Base-by-base conservation (phyloP, 2,113 vertebrate genomes). In the pig (Sus scrofa) region DNA sequence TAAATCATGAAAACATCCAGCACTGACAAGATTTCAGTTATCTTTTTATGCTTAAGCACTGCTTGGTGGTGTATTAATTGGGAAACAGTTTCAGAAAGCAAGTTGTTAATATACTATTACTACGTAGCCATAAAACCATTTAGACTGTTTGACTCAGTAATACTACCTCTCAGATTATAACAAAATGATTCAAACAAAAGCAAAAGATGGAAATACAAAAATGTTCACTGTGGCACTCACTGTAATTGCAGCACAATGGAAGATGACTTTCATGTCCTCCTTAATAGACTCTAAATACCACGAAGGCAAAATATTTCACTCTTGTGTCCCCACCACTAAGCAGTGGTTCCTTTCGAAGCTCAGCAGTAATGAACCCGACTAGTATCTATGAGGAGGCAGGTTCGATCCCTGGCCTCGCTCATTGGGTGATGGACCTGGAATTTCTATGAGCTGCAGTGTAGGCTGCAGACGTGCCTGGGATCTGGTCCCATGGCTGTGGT, bases 21-120 rank as follows among this genome's bases (percentile, higher is more conserved):
- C 50, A 70, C 16, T 27, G 39, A 56, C 56, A 68, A 78, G 81
- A 90, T 82, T 93, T 95, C 77, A 52, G 52, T 37, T 62, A 56
- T 10, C 37, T 1, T 91, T 19, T 27, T 62, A 14, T 12, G 54
- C 12, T 54, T 52, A 54, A 37, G 50, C 54, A 30, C 34, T 73
- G 56, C 68, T 89, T 3, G 2, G 71, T n/a, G 32, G 88, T 26
- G 6, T 39, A 70, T 34, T 52, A 37, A 65, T n/a, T n/a, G 56
- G 62, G 67, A 96, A 97, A 56, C 9, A 12, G 22, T 30, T 89
- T 60, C 74, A 77, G 78, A 83, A 94, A 85, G 58, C 44, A 78
- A 44, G 63, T 54, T 0, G 7, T 39, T 34, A 86, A 74, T 13
- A 39, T 3, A 37, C 56, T 32, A 19, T 50, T 63, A 56, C 26